Percentiles rank a stretch among this genome's conserved stretches.
These are phyloP conservation scores for Galemys pyrenaicus DNA, from an alignment of 2,113 vertebrate genomes.

Conservation along the genomic window DNA sequence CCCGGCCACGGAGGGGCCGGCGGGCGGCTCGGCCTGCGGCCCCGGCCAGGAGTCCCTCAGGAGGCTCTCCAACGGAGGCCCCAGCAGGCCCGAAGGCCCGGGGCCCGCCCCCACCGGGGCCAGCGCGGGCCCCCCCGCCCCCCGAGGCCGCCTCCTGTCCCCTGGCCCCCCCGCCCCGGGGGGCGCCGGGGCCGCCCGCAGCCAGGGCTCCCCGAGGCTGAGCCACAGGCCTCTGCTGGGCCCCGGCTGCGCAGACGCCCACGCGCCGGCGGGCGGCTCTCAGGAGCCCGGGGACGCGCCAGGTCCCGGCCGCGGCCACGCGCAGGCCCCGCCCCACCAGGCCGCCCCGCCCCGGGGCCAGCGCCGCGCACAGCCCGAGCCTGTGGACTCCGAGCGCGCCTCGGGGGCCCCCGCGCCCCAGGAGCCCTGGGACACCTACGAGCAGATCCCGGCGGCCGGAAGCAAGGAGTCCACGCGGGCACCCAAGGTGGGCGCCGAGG, in stretches of 20 bases:
- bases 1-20: background rate
- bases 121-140: constrained; percentile 73
- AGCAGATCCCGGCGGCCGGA: constrained; percentile 58
- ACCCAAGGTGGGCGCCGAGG: constrained; percentile 70
- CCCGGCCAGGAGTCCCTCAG: background rate
- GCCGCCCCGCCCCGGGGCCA: background rate
- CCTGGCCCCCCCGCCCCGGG: background rate
- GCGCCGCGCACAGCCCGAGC: background rate
- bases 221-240: background rate
- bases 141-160: background rate
- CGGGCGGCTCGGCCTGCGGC: background rate
- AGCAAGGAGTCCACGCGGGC: constrained; percentile 34
- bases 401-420: background rate
- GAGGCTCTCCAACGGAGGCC: background rate
- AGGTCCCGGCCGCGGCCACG: constrained; percentile 68
- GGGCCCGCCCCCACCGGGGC: constrained; percentile 65
- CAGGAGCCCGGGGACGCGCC: background rate
- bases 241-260: background rate
- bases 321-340: constrained; percentile 76
- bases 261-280: background rate
- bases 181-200: background rate
- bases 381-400: constrained; percentile 63
- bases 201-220: background rate
- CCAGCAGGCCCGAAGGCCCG: background rate
- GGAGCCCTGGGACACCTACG: constrained; percentile 47